Conservation (phyloP, 2,888 invertebrate species). For the Alitta virens region DNA sequence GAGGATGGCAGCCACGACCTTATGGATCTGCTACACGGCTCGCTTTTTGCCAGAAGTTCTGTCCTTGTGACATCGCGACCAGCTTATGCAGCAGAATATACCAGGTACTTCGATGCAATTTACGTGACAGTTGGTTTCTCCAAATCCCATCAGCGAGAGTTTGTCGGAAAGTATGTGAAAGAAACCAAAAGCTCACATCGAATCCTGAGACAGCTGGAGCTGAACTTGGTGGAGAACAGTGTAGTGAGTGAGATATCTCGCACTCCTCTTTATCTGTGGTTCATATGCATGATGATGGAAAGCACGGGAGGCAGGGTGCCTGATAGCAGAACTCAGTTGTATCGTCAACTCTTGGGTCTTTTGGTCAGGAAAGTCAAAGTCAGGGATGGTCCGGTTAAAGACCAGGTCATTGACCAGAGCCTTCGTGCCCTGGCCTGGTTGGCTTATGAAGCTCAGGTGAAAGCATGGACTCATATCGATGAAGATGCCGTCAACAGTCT, state of each 20-base stretch:
- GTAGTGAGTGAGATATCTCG: slow-evolving; percentile 2
- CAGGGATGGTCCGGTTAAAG: not conserved
- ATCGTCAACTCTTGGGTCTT: slow-evolving; percentile 1
- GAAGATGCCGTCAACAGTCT: not conserved
- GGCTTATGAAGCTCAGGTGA: slow-evolving; percentile 3
- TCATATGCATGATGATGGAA: slow-evolving; percentile 12
- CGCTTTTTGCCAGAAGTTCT: slow-evolving; percentile 4
- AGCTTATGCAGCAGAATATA: slow-evolving; percentile 3
- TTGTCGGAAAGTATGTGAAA: slow-evolving; percentile 13
- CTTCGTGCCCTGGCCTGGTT: not conserved
- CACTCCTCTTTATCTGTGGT: slow-evolving; percentile 14
- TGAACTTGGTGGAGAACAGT: slow-evolving; percentile 8
- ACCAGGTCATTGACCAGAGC: too few species aligned
- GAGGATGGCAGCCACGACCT: not conserved
- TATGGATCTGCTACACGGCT: not conserved
- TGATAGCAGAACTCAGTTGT: slow-evolving; percentile 11
- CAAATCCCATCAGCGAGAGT: slow-evolving; percentile 2
- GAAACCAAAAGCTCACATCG: not conserved
- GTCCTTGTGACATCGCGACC: slow-evolving; percentile 7
- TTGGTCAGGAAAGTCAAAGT: slow-evolving; percentile 5
- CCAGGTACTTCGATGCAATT: slow-evolving; percentile 2
- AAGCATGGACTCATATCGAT: slow-evolving; percentile 2
- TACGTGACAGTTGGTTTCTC: slow-evolving; percentile 9
- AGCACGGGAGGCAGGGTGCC: slow-evolving; percentile 10
- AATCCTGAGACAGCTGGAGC: slow-evolving; percentile 1